These are phyloP conservation scores for Lota lota DNA, from an alignment of 2,113 vertebrate genomes.

Conservation along the genomic window DNA sequence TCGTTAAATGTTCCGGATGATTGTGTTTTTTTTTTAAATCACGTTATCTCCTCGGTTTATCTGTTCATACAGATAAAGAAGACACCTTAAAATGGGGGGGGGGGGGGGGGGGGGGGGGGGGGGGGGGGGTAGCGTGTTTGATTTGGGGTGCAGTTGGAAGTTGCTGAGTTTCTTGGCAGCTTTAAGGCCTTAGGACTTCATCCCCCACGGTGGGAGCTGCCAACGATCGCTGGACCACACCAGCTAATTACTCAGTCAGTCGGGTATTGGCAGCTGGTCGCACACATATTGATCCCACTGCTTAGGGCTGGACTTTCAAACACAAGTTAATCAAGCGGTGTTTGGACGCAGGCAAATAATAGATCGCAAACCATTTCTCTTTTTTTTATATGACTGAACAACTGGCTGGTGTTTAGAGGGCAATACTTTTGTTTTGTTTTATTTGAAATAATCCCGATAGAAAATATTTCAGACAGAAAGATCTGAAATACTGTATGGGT, in stretches of 20 bases:
- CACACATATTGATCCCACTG: constrained; percentile 67
- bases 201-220: constrained; percentile 53
- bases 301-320: constrained; percentile 61
- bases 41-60: constrained; percentile 21
- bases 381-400: constrained; percentile 10
- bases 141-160: constrained; percentile 21
- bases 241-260: constrained; percentile 74
- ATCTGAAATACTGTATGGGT: no score
- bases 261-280: constrained; percentile 71
- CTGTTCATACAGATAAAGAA: neutral
- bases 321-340: constrained; percentile 69
- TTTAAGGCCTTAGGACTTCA: constrained; percentile 53
- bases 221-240: constrained; percentile 50
- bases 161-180: constrained; percentile 48
- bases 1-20: no score
- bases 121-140: constrained; percentile 14
- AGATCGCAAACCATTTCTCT: constrained; percentile 27
- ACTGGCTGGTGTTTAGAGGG: no score
- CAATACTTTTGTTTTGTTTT: no score
- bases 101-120: no score
- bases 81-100: no score
- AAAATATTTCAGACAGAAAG: no score
- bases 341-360: constrained; percentile 40
- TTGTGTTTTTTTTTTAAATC: constrained; percentile 38
- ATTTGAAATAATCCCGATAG: no score